Percentiles rank a stretch among this genome's conserved stretches.
These are phyloP conservation scores for Chirona hameri DNA, from an alignment of 2,888 invertebrate species.

Conservation along the genomic window DNA sequence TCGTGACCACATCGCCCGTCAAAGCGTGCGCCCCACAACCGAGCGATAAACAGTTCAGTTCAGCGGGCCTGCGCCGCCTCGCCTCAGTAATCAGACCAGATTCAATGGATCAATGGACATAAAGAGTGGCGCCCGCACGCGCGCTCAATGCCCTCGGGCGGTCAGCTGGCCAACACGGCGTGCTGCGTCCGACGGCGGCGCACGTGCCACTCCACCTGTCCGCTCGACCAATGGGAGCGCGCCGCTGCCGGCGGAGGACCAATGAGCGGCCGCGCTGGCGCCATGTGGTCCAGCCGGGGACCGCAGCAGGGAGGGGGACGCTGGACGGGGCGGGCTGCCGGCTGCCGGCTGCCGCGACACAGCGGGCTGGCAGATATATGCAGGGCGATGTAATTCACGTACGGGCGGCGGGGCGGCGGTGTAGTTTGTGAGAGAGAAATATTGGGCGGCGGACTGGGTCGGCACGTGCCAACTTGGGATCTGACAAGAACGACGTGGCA, in stretches of 20 bases:
- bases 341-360: not conserved
- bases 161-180: not conserved
- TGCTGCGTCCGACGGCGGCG: not conserved
- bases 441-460: too few relatives aligned
- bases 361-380: not conserved
- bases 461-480: too few relatives aligned
- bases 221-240: constrained; percentile 24
- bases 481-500: too few relatives aligned
- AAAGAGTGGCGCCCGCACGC: not conserved
- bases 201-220: constrained; percentile 26
- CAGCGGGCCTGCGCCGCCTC: not conserved
- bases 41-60: too few relatives aligned
- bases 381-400: not conserved
- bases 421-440: too few relatives aligned
- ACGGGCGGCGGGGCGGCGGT: too few relatives aligned
- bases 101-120: constrained; percentile 31
- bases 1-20: too few relatives aligned
- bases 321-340: not conserved
- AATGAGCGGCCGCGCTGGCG: constrained; percentile 13
- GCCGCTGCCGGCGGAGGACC: constrained; percentile 14
- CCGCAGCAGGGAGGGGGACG: not conserved
- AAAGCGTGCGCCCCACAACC: too few relatives aligned
- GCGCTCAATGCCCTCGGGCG: not conserved
- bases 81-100: not conserved
- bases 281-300: constrained; percentile 6